Percentiles rank a stretch among this genome's conserved stretches.
Evolutionary conservation across 2,797 vertebrate genomes (phyloP).

Genomic region (Gymnothorax reevesii): DNA sequence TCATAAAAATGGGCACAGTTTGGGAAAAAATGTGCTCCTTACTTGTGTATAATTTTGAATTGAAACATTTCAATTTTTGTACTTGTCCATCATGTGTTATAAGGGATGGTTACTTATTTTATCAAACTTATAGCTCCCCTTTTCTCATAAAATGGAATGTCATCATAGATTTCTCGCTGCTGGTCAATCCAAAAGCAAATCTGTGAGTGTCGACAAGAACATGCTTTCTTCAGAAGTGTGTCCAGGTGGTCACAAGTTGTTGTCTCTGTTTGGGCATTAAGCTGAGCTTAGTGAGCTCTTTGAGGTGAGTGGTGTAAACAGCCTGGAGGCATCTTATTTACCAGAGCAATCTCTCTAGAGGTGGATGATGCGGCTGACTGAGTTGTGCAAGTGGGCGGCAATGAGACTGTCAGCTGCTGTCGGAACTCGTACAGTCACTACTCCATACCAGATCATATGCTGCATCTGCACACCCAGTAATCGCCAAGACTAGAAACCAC

Average conservation of each 20-base stretch:
- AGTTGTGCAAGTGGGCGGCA: slow-evolving; percentile 25
- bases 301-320: background rate
- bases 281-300: background rate
- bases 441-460: background rate
- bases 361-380: background rate
- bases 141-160: background rate
- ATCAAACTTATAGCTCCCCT: background rate
- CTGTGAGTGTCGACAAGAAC: background rate
- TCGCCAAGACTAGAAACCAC: background rate
- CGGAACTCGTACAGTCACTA: background rate
- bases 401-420: background rate
- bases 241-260: background rate
- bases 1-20: background rate
- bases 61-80: background rate
- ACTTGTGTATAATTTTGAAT: background rate
- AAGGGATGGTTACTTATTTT: background rate
- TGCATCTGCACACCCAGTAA: background rate
- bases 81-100: background rate
- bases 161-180: background rate
- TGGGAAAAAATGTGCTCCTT: background rate
- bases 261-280: background rate
- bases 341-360: background rate
- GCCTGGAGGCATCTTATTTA: background rate
- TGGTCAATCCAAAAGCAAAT: background rate
- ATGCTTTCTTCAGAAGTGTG: background rate